These are phyloP conservation scores for Brotula barbata DNA, from an alignment of 2,797 vertebrate genomes.

Conservation along the genomic window DNA sequence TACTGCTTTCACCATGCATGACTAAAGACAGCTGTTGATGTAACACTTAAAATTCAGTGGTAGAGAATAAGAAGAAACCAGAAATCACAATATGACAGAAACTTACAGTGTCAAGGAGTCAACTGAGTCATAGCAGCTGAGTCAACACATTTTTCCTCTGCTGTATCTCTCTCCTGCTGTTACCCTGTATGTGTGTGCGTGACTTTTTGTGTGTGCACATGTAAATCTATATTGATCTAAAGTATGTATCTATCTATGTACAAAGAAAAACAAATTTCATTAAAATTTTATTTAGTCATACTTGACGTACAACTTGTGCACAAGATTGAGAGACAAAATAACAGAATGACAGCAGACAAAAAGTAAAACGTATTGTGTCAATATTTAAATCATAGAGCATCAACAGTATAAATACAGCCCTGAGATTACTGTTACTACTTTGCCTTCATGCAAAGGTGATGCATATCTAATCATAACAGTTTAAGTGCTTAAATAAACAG, in stretches of 20 bases:
- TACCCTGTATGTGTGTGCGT: conserved; percentile 20
- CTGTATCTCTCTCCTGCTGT: conserved; percentile 67
- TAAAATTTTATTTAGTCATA: background rate
- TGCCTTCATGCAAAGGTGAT: conserved; percentile 6
- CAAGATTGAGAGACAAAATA: background rate
- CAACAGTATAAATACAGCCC: background rate
- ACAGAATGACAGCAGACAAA: background rate
- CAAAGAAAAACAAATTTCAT: background rate
- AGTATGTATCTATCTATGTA: too few relatives aligned
- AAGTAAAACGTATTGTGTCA: background rate
- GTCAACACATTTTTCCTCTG: conserved; percentile 68
- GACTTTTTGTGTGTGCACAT: conserved; percentile 12
- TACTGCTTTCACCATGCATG: too few relatives aligned
- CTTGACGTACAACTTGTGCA: background rate
- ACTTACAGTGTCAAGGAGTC: conserved; percentile 12
- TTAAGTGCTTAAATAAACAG: background rate
- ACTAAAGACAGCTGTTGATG: too few relatives aligned
- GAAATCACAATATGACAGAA: conserved; percentile 23
- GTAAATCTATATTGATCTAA: conserved; percentile 24
- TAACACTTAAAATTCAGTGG: conserved; percentile 3
- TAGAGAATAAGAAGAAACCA: conserved; percentile 20
- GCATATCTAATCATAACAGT: background rate
- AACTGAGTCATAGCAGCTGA: conserved; percentile 67
- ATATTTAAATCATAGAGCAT: background rate
- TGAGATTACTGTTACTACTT: background rate